These are phyloP conservation scores for Harpagifer antarcticus DNA, from an alignment of 2,797 vertebrate genomes.

Conservation along the genomic window DNA sequence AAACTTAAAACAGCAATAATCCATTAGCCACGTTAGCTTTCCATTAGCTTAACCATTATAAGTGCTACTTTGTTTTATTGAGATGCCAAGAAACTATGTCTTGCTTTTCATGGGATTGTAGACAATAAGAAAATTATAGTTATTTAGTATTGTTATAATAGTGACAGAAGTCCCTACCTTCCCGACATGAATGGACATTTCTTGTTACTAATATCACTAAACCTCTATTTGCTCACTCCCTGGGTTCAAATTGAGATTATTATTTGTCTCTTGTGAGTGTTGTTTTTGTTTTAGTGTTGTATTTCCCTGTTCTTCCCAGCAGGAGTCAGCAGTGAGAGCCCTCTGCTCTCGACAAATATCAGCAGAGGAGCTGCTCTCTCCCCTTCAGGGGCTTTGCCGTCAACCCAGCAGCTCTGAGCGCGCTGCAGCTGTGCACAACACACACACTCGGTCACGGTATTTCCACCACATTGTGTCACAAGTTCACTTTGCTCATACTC, in stretches of 20 bases:
- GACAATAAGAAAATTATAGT: too few relatives aligned
- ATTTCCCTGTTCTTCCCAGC: constrained; percentile 33
- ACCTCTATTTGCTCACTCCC: not conserved
- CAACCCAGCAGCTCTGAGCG: constrained; percentile 54
- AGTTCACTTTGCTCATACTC: constrained; percentile 35
- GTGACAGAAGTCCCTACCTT: too few relatives aligned
- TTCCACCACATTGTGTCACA: constrained; percentile 42
- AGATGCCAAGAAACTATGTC: too few relatives aligned
- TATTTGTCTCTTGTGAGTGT: too few relatives aligned
- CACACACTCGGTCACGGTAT: constrained; percentile 4
- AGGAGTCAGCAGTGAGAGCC: constrained; percentile 56
- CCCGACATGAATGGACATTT: not conserved
- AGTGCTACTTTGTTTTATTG: too few relatives aligned
- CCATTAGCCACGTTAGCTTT: too few relatives aligned
- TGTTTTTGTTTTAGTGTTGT: constrained; percentile 5
- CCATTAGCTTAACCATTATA: too few relatives aligned
- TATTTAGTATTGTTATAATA: too few relatives aligned
- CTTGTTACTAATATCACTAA: not conserved
- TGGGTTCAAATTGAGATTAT: too few relatives aligned
- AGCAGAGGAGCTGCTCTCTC: constrained; percentile 48
- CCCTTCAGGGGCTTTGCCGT: constrained; percentile 63
- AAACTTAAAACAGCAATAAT: too few relatives aligned
- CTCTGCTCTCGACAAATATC: constrained; percentile 37
- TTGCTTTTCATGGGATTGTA: too few relatives aligned
- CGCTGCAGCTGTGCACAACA: constrained; percentile 44